Conservation (phyloP, 2,113 vertebrate species). For the Cottus gobio region DNA sequence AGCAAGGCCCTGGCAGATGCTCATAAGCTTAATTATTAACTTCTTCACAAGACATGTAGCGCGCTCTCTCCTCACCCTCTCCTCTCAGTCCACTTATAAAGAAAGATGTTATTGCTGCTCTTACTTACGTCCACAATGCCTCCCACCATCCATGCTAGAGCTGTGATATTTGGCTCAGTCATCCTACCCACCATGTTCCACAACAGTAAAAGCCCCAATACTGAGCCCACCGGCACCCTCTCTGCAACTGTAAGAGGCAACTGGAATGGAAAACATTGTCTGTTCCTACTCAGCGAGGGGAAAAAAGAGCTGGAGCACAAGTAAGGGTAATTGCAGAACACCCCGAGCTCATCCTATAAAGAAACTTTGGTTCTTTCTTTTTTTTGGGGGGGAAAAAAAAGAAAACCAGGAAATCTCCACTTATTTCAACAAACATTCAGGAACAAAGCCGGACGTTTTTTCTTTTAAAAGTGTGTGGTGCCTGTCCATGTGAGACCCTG, state of each 20-base stretch:
- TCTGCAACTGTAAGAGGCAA: constrained; percentile 66
- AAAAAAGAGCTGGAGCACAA: constrained; percentile 51
- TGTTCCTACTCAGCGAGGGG: constrained; percentile 65
- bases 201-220: constrained; percentile 49
- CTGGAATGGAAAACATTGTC: constrained; percentile 69
- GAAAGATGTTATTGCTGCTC: constrained; percentile 76
- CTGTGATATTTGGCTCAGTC: constrained; percentile 73
- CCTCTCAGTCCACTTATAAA: constrained; percentile 54
- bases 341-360: constrained; percentile 75
- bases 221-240: constrained; percentile 58
- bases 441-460: constrained; percentile 79
- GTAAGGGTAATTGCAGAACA: constrained; percentile 69
- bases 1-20: constrained; percentile 53
- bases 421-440: constrained; percentile 93
- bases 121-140: constrained; percentile 87
- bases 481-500: constrained; percentile 52
- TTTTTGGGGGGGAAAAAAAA: constrained; percentile 71
- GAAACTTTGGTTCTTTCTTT: constrained; percentile 56
- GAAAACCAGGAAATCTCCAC: constrained; percentile 89
- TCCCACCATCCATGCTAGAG: constrained; percentile 78
- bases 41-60: constrained; percentile 47
- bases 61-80: constrained; percentile 51
- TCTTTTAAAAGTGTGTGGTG: constrained; percentile 34
- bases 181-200: constrained; percentile 65
- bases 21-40: constrained; percentile 68